Evolutionary conservation across 2,888 invertebrate species (phyloP), one percentile per base, ranked within the genome.

Genomic region (Agapostemon virescens): DNA sequence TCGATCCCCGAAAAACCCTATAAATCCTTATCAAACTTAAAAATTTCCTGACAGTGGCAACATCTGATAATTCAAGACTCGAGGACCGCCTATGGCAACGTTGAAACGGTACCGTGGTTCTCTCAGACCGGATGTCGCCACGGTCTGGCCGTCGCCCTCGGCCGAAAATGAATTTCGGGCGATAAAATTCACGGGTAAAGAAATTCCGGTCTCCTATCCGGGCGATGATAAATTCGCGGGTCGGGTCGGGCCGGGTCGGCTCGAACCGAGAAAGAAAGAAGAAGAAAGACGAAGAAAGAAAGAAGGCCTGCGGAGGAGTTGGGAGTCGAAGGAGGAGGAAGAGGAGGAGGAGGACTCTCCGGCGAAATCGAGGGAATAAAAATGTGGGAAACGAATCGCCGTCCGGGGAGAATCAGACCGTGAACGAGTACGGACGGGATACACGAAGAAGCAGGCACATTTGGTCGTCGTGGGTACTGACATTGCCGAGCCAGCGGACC

Each of bases 401-500:
- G 80, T 61, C 45, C 77, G 73, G 70, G 69, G 73, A 33, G 87
- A 87, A 87, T 87, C 84, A 87, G 86, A 87, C 85, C 86, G 87
- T 87, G 87, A 86, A 85, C 71, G 72, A 82, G 74, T 71, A 77
- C 72, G 69, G 69, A 83, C 64, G 69, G 67, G 40, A 33, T 77
- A 78, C 75, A 76, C 84, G 74, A 79, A 83, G 83, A 81, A 81
- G 74, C 69, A 71, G 66, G 77, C 77, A 77, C 83, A 78, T 77
- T 83, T 80, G 77, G 77, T 73, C 78, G 77, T 77, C 80, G 75
- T 82, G 79, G 81, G 76, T 82, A 84, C 79, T 81, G 83, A 72
- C 86, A 81, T 84, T 82, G 86, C 73, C 74, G 70, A 75, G 71
- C n/a, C 83, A 84, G 71, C 87, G 77, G 80, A 82, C 74, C 82